Base-by-base conservation (phyloP, 2,888 invertebrate genomes). In the Neelides folsomi region DNA sequence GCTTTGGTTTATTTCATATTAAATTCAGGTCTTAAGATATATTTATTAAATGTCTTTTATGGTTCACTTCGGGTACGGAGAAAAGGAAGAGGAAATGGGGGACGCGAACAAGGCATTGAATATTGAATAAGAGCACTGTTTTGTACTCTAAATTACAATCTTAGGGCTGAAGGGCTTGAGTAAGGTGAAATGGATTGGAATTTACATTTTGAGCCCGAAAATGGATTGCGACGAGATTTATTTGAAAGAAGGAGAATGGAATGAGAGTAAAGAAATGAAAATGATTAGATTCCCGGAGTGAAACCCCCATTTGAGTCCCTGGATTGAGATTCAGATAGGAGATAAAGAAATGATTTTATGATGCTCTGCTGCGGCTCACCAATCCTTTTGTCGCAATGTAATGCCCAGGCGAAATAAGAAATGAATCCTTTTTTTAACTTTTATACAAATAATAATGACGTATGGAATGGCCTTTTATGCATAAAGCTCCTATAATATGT, bases 41-140 rank as follows among this genome's bases (percentile, higher is more conserved):
- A 39, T 47, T 47, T 47, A 47, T 47, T 47, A 47, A 38, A 47
- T 27, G 7, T 27, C 27, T 27, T 27, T 27, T 27, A 27, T 39
- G 40, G 47, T 47, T 38, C 47, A 47, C 47, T 7, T 27, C 27
- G 27, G 7, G 27, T n/a, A n/a, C n/a, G n/a, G 38, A 47, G 38
- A 39, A 39, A 27, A 20, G 47, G 40, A 47, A 39, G 47, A 47
- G 47, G 47, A 47, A 38, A 47, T 20, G 19, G 47, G 47, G 47
- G 40, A 27, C 37, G 38, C 38, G 40, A 38, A 34, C 38, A 8
- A 15, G 15, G 39, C 27, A 27, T 27, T 39, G 39, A 47, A 47
- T 40, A 47, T 38, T 47, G 27, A 27, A 27, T 27, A 27, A 3
- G 27, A 27, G 27, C 27, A 27, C 4, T 27, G 27, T 27, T 27